These are phyloP conservation scores for Dryadula phaetusa DNA, from an alignment of 2,888 invertebrate genomes.

Conservation along the genomic window DNA sequence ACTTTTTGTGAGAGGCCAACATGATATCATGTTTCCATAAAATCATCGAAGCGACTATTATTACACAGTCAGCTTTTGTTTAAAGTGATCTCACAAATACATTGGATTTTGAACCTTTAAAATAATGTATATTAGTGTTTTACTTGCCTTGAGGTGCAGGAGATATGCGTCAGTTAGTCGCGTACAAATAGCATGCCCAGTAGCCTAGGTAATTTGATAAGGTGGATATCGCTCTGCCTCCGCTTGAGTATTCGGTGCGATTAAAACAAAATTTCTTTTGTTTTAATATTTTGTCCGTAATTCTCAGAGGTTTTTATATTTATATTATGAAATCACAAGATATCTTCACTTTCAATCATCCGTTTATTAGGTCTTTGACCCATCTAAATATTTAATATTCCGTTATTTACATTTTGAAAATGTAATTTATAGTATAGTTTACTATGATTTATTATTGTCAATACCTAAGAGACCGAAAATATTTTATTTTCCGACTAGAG, in stretches of 20 bases:
- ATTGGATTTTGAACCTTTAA: slow-evolving; percentile 43
- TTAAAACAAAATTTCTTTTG: slow-evolving; percentile 78
- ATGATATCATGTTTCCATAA: slow-evolving; percentile 83
- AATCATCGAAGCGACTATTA: slow-evolving; percentile 83
- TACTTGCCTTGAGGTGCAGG: slow-evolving; percentile 34
- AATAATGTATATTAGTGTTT: neutral
- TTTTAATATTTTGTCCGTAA: slow-evolving; percentile 65
- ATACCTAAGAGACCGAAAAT: no score
- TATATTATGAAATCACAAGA: slow-evolving; percentile 16
- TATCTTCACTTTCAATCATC: slow-evolving; percentile 22
- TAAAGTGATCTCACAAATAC: slow-evolving; percentile 51
- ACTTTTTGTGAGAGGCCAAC: slow-evolving; percentile 81
- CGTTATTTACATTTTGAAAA: neutral
- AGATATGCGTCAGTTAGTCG: slow-evolving; percentile 54
- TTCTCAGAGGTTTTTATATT: slow-evolving; percentile 35
- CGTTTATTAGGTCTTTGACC: neutral
- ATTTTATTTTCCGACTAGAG: no score
- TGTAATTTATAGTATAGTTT: no score
- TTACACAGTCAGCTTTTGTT: slow-evolving; percentile 64
- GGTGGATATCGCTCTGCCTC: slow-evolving; percentile 80
- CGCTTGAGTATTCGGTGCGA: slow-evolving; percentile 79
- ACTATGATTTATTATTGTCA: no score
- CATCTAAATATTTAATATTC: neutral
- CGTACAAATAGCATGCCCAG: slow-evolving; percentile 68
- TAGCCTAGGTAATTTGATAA: slow-evolving; percentile 84